Base-by-base conservation (phyloP, 2,888 invertebrate species). In the Tachystola acroxantha region DNA sequence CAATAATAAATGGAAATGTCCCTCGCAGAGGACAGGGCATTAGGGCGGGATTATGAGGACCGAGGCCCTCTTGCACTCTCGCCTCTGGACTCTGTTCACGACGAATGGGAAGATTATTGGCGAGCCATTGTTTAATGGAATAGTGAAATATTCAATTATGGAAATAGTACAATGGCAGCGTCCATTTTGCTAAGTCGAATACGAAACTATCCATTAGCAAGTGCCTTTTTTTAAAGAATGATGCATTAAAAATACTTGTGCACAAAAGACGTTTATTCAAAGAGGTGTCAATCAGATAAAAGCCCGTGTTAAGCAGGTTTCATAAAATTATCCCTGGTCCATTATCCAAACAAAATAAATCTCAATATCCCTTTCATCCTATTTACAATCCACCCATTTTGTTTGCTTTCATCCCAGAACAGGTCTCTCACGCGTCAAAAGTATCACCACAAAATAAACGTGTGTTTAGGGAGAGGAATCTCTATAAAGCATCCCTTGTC, bases 1-100 rank as follows among this genome's bases (percentile, higher is more conserved):
- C 86, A 86, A 86, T 88, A 88, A 88, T 88, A 88, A 88, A 88
- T 88, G 87, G 86, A 84, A 85, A 82, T 88, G 88, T 88, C 88
- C 85, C 73, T 77, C 75, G 81, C 88, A 88, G 86, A 81, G 84
- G 84, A 82, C 85, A 80, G 82, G 78, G 84, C 82, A 82, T 85
- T 86, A 85, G 76, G 81, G 80, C 78, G 77, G 85, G 85, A 84
- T 85, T 86, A 86, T 82, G 82, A 82, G 75, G 68, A 73, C 73
- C 65, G 67, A 61, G 68, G 69, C 68, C 74, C 72, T 75, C 63
- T 27, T 65, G 66, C 65, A 64, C 66, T 72, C 65, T 60, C 62
- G 59, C 57, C 31, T 27, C 49, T 43, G 46, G 42, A 43, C 45
- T 42, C 35, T 40, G 42, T 39, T 41, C 32, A 37, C 20, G 26